Percentiles rank a stretch among this genome's conserved stretches.
Evolutionary conservation across 53 echinoderm and acorn worm genomes (phyloP).

Genomic region (Glandiceps talaboti): DNA sequence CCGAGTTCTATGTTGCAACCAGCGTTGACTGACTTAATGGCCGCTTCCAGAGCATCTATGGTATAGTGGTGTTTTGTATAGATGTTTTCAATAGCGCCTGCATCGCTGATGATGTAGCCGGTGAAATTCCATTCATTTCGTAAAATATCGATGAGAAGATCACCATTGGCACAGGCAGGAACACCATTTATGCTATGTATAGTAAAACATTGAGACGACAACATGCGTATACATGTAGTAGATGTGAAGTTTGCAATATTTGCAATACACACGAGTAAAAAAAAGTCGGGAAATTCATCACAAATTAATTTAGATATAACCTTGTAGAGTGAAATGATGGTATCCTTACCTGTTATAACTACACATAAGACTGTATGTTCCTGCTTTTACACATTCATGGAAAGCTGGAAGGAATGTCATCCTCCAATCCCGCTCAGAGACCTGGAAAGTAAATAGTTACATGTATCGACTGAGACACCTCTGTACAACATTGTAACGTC

Average conservation of each 20-base stretch:
- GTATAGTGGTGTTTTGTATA: slow-evolving; percentile 45
- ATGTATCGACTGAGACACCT: too few relatives aligned
- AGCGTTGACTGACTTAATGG: slow-evolving; percentile 31
- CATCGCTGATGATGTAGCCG: slow-evolving; percentile 79
- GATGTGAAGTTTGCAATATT: too few relatives aligned
- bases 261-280: too few relatives aligned
- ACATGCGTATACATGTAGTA: too few relatives aligned
- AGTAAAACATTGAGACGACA: too few relatives aligned
- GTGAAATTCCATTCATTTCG: slow-evolving; percentile 64
- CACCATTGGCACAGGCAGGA: slow-evolving; percentile 57
- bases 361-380: slow-evolving; percentile 84
- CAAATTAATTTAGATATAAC: too few relatives aligned
- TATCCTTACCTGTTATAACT: slow-evolving; percentile 83
- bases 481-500: too few relatives aligned
- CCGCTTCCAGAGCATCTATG: slow-evolving; percentile 35
- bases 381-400: slow-evolving; percentile 88
- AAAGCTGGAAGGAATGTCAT: slow-evolving; percentile 78
- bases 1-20: slow-evolving; percentile 70
- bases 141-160: slow-evolving; percentile 49
- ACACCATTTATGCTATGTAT: slow-evolving; percentile 84
- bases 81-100: slow-evolving; percentile 45
- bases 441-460: too few relatives aligned
- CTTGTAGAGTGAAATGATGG: too few relatives aligned
- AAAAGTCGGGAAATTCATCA: too few relatives aligned
- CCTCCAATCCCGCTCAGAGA: slow-evolving; percentile 51